Evolutionary conservation across 2,888 invertebrate species (phyloP).

Genomic region (Lithophane ornitopus): DNA sequence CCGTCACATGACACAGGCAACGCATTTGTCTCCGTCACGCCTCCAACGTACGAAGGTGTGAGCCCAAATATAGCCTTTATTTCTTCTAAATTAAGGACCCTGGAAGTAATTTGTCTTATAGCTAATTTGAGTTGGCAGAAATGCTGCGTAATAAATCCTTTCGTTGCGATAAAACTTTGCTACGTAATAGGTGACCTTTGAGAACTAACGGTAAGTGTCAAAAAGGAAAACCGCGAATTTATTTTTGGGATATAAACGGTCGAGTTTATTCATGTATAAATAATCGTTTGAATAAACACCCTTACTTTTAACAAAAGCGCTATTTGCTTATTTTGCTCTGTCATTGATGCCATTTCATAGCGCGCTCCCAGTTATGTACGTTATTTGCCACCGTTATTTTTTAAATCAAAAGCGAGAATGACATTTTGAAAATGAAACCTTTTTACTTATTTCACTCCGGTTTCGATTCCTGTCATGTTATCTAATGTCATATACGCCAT

Average conservation of each 20-base stretch:
- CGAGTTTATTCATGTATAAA: not conserved
- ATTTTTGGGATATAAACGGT: not conserved
- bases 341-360: no score
- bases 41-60: not conserved
- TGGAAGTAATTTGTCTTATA: constrained; percentile 28
- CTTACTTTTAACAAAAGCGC: not conserved
- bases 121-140: not conserved
- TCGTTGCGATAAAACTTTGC: constrained; percentile 3
- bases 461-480: no score
- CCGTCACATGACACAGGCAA: not conserved
- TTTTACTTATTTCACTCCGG: no score
- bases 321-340: no score
- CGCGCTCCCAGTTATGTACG: no score
- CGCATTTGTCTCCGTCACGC: constrained; percentile 5
- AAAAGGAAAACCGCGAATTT: constrained; percentile 1
- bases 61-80: constrained; percentile 9
- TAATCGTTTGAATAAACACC: not conserved
- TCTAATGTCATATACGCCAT: no score
- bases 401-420: no score
- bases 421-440: no score
- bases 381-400: no score
- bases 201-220: not conserved
- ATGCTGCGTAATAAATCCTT: not conserved
- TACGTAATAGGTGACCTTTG: constrained; percentile 32
- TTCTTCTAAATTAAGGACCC: not conserved